Conservation (phyloP, 2,888 invertebrate genomes). For the Drosophila robusta region DNA sequence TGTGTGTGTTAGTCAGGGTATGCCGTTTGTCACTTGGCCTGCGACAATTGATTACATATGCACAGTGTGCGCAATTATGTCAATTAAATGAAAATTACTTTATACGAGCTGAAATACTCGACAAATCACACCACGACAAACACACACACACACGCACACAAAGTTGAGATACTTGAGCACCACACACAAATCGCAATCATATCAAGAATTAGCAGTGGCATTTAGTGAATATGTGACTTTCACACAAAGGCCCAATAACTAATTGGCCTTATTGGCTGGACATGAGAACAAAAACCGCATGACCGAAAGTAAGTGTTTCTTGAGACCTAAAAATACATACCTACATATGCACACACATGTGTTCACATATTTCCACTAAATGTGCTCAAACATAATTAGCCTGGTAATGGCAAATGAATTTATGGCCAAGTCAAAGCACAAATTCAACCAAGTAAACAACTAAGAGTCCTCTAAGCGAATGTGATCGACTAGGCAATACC, state of each 20-base stretch:
- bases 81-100: slow-evolving; percentile 80
- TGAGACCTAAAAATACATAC: not conserved
- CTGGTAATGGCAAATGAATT: slow-evolving; percentile 34
- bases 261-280: slow-evolving; percentile 56
- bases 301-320: slow-evolving; percentile 1
- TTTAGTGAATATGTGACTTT: slow-evolving; percentile 28
- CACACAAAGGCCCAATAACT: slow-evolving; percentile 26
- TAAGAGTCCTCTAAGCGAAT: not conserved
- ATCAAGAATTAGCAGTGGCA: slow-evolving; percentile 37
- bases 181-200: slow-evolving; percentile 22
- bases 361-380: not conserved
- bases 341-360: not conserved
- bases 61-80: slow-evolving; percentile 79
- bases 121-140: slow-evolving; percentile 36
- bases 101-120: slow-evolving; percentile 42
- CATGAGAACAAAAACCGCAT: slow-evolving; percentile 32
- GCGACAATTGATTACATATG: slow-evolving; percentile 78
- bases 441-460: slow-evolving; percentile 14
- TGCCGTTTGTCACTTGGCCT: slow-evolving; percentile 53
- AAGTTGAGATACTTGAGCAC: slow-evolving; percentile 26
- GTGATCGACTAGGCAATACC: too few species aligned
- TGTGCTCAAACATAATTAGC: slow-evolving; percentile 36
- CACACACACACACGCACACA: slow-evolving; percentile 11
- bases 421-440: slow-evolving; percentile 20
- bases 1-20: slow-evolving; percentile 12